Conservation (phyloP, 2,797 vertebrate species). For the Poeciliopsis infans region DNA sequence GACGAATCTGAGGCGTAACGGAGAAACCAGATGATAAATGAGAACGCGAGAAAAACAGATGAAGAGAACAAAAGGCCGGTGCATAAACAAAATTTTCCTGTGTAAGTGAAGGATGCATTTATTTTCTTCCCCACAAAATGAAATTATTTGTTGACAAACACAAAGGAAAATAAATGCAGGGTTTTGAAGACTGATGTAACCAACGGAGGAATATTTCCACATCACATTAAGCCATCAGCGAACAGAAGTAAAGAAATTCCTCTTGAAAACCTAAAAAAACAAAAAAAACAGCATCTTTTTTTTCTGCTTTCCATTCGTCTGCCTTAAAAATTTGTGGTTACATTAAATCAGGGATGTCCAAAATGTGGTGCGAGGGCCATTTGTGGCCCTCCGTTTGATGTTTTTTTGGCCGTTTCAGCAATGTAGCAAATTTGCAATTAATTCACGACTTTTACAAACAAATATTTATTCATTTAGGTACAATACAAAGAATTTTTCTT, state of each 20-base stretch:
- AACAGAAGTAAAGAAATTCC: constrained; percentile 50
- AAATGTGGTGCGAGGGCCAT: too few species aligned
- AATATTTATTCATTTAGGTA: too few species aligned
- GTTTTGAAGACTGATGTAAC: neutral
- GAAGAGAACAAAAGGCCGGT: neutral
- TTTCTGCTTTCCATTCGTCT: constrained; percentile 20
- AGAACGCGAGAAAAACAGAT: constrained; percentile 6
- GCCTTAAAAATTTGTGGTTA: too few species aligned
- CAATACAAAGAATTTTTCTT: too few species aligned
- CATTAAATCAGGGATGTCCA: too few species aligned
- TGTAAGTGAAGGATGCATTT: neutral
- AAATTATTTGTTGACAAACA: neutral
- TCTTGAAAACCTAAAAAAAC: constrained; percentile 19
- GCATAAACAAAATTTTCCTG: neutral
- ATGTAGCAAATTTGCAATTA: too few species aligned
- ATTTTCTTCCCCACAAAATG: neutral
- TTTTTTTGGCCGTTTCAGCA: too few species aligned
- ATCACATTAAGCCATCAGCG: neutral
- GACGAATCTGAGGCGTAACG: constrained; percentile 35
- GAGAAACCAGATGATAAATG: constrained; percentile 14
- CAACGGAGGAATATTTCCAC: neutral
- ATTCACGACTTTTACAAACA: too few species aligned
- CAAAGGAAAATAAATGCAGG: neutral
- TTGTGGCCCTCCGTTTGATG: too few species aligned
- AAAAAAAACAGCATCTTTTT: neutral